phyloP scores from a whole-genome alignment of 2,113 vertebrate species.

The Cyprinodon brontotheroides region DNA sequence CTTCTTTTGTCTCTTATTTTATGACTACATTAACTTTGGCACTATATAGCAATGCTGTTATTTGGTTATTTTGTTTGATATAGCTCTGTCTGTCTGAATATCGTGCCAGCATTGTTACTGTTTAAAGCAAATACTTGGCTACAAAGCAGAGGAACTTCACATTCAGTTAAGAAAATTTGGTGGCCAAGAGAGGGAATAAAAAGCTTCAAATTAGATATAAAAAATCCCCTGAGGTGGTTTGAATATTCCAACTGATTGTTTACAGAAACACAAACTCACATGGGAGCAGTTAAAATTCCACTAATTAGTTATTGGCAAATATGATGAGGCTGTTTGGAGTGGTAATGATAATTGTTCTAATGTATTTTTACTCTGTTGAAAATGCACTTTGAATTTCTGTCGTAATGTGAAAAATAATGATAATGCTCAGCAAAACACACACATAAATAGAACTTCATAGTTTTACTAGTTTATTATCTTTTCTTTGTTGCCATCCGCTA shows the following conservation, averaged over 20 bases:
- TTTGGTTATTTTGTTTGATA: background rate
- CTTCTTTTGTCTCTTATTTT: background rate
- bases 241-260: conserved; percentile 24
- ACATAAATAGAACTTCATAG: background rate
- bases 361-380: conserved; percentile 8
- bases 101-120: background rate
- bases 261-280: conserved; percentile 17
- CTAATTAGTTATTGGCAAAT: conserved; percentile 50
- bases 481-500: background rate
- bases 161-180: background rate
- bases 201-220: conserved; percentile 3
- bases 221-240: background rate
- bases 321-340: conserved; percentile 32
- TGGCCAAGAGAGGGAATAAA: conserved; percentile 9
- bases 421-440: background rate
- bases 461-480: background rate
- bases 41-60: background rate
- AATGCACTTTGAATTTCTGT: background rate
- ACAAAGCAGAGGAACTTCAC: background rate
- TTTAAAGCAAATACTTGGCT: background rate
- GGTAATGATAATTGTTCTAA: conserved; percentile 33
- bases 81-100: background rate
- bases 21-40: background rate
- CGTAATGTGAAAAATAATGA: background rate
- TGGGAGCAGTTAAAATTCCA: conserved; percentile 25